Evolutionary conservation across 2,797 vertebrate genomes (phyloP).

Genomic region (Centropyge bicolor): DNA sequence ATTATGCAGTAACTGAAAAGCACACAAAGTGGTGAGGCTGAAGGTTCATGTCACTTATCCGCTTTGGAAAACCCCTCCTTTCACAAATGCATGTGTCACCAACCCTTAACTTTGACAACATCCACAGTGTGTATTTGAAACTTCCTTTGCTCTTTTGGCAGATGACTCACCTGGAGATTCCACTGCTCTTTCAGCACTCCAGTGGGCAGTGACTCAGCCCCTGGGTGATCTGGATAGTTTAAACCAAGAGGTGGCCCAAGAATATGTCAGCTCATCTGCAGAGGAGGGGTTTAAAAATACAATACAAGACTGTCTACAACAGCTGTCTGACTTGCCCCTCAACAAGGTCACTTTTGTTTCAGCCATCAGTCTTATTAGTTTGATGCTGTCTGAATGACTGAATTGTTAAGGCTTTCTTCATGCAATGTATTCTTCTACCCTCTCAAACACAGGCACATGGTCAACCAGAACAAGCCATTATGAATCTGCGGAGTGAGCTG

Average conservation of each 20-base stretch:
- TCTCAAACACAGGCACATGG: constrained; percentile 73
- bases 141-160: constrained; percentile 45
- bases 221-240: constrained; percentile 63
- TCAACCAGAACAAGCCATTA: constrained; percentile 76
- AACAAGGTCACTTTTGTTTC: constrained; percentile 70
- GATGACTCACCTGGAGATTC: constrained; percentile 46
- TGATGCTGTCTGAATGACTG: not conserved
- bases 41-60: too few species aligned
- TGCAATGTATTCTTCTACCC: constrained; percentile 25
- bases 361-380: not conserved
- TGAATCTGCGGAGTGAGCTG: constrained; percentile 83
- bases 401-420: not conserved
- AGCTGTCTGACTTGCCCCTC: constrained; percentile 80
- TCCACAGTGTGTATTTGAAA: constrained; percentile 18
- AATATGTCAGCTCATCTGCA: constrained; percentile 39
- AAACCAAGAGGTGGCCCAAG: constrained; percentile 57
- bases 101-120: not conserved
- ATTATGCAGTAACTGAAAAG: not conserved
- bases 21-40: not conserved
- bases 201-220: constrained; percentile 55
- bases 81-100: not conserved
- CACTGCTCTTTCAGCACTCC: constrained; percentile 51
- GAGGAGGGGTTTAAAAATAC: constrained; percentile 69
- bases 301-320: constrained; percentile 77
- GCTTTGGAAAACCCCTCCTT: too few species aligned